Percentiles rank a stretch among this genome's conserved stretches.
Conservation (phyloP, 1,140 invertebrate genomes). For the Panulirus ornatus region DNA sequence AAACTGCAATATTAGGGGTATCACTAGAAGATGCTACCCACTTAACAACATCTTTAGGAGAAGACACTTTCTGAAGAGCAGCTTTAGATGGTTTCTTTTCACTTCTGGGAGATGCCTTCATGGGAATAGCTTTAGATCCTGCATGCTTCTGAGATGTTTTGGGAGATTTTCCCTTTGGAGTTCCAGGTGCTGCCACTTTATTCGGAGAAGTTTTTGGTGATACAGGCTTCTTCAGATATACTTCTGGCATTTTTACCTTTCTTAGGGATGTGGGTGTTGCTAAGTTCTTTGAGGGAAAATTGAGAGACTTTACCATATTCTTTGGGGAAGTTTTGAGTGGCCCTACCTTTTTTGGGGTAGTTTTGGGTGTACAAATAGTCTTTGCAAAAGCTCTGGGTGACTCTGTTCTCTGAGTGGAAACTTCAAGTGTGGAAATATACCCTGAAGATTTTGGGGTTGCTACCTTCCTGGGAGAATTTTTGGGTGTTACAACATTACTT, state of each 20-base stretch:
- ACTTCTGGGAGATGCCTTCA: not conserved
- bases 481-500: not conserved
- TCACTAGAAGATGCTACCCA: no score
- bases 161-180: not conserved
- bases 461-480: not conserved
- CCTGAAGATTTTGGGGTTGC: not conserved
- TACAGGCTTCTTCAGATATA: no score
- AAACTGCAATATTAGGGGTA: no score
- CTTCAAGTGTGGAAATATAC: not conserved
- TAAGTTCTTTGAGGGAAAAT: not conserved
- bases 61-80: conserved; percentile 20
- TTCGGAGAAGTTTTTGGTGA: not conserved
- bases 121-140: not conserved
- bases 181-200: not conserved
- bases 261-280: not conserved
- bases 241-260: not conserved
- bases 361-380: not conserved
- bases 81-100: not conserved
- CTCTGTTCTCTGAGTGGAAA: not conserved
- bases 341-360: not conserved
- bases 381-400: not conserved
- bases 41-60: conserved; percentile 36
- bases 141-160: not conserved
- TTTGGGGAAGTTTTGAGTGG: not conserved
- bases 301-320: conserved; percentile 15